A percentile compares a stretch with the other conserved stretches of the same genome.
Evolutionary conservation across 2,888 invertebrate genomes (phyloP).

Genomic region (Desoria tigrina): DNA sequence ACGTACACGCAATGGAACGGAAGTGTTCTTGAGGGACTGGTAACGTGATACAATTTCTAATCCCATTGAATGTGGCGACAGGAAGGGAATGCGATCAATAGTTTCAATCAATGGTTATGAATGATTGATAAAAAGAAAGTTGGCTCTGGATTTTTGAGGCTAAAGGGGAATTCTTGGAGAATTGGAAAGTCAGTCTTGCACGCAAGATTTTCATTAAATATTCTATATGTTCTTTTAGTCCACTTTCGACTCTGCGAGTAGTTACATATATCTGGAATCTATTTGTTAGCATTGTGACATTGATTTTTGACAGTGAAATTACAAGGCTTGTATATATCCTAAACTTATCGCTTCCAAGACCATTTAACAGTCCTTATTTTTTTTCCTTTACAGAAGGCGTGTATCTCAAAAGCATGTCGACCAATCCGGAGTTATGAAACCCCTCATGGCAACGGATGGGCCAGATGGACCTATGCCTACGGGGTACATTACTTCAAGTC

Average conservation of each 20-base stretch:
- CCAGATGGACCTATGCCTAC: conserved; percentile 49
- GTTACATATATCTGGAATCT: not conserved
- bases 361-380: too few species aligned
- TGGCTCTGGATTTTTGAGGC: not conserved
- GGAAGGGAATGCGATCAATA: conserved; percentile 7
- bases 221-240: too few species aligned
- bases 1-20: too few species aligned
- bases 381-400: conserved; percentile 62
- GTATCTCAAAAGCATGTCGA: conserved; percentile 90
- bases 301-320: conserved; percentile 9
- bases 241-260: too few species aligned
- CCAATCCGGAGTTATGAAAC: conserved; percentile 84
- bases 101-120: conserved; percentile 5
- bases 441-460: conserved; percentile 69
- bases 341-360: conserved; percentile 4
- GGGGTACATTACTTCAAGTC: conserved; percentile 58
- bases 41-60: too few species aligned
- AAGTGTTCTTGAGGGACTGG: too few species aligned
- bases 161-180: not conserved
- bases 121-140: conserved; percentile 21
- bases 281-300: not conserved
- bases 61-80: not conserved
- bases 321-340: not conserved
- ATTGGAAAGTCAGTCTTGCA: not conserved
- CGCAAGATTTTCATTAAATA: conserved; percentile 13